Percentiles rank a stretch among this genome's conserved stretches.
These are phyloP conservation scores for Falcunculus frontatus DNA, from an alignment of 2,113 vertebrate species.

Conservation along the genomic window DNA sequence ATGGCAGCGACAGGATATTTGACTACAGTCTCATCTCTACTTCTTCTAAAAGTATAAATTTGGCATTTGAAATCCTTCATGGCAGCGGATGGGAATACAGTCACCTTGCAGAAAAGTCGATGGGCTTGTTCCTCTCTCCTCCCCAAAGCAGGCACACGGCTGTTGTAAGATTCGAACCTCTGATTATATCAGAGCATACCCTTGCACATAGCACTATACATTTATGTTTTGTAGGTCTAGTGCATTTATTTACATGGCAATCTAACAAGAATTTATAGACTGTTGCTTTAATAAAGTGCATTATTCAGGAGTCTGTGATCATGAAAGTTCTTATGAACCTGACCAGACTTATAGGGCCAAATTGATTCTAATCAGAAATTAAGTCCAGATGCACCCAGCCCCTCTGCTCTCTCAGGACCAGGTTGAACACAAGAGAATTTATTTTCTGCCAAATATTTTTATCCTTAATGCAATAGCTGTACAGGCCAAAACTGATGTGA, in stretches of 20 bases:
- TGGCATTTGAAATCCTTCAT: background rate
- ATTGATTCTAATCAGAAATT: background rate
- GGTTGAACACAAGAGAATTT: background rate
- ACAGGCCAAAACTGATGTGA: background rate
- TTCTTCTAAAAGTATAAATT: background rate
- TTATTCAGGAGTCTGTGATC: background rate
- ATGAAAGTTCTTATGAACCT: background rate
- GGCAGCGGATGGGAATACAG: fast-evolving
- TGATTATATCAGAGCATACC: background rate
- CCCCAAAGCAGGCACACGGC: background rate
- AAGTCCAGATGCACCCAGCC: background rate
- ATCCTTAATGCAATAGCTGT: background rate
- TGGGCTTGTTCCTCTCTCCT: background rate
- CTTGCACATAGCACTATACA: too few relatives aligned
- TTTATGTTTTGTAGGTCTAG: background rate
- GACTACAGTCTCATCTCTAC: too few relatives aligned
- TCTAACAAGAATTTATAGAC: background rate
- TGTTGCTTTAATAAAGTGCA: background rate
- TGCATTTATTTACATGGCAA: background rate
- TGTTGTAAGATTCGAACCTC: background rate
- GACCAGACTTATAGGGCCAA: background rate
- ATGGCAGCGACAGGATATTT: background rate
- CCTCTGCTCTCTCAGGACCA: background rate
- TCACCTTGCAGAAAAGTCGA: fast-evolving
- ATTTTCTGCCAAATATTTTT: background rate